These are phyloP conservation scores for Apteryx mantelli DNA, from an alignment of 2,113 vertebrate species.

Conservation along the genomic window DNA sequence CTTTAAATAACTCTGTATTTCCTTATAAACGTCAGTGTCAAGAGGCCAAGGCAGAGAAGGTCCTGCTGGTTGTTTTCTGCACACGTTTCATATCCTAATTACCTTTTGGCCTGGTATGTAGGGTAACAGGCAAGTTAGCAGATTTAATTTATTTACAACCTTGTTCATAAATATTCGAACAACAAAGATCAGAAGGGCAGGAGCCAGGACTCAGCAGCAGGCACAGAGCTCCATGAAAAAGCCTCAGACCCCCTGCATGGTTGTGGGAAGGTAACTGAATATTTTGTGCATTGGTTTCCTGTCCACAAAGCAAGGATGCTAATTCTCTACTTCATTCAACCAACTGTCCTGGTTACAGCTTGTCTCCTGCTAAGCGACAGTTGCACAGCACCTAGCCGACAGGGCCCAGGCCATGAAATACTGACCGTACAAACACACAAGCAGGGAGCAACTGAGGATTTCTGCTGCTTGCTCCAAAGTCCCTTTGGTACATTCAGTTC, in stretches of 20 bases:
- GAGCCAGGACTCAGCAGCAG: constrained; percentile 13
- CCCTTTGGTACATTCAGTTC: not conserved
- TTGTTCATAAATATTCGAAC: not conserved
- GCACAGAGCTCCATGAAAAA: not conserved
- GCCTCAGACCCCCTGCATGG: not conserved
- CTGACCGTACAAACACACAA: not conserved
- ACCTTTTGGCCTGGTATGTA: not conserved
- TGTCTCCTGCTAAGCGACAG: not conserved
- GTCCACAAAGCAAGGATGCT: not conserved
- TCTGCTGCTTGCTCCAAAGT: not conserved
- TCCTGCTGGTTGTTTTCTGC: not conserved
- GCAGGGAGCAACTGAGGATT: not conserved
- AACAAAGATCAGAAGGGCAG: constrained; percentile 5
- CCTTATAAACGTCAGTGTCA: not conserved
- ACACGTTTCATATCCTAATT: not conserved
- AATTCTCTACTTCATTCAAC: not conserved
- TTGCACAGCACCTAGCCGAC: not conserved
- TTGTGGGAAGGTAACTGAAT: not conserved
- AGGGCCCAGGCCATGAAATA: not conserved
- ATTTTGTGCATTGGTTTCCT: not conserved
- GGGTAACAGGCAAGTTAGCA: not conserved
- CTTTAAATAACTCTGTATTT: not conserved
- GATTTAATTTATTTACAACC: not conserved
- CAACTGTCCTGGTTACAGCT: constrained; percentile 28
- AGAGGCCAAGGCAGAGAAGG: not conserved